Percentiles rank a stretch among this genome's conserved stretches.
phyloP scores from a whole-genome alignment of 2,113 vertebrate genomes.

The Catagonus wagneri region DNA sequence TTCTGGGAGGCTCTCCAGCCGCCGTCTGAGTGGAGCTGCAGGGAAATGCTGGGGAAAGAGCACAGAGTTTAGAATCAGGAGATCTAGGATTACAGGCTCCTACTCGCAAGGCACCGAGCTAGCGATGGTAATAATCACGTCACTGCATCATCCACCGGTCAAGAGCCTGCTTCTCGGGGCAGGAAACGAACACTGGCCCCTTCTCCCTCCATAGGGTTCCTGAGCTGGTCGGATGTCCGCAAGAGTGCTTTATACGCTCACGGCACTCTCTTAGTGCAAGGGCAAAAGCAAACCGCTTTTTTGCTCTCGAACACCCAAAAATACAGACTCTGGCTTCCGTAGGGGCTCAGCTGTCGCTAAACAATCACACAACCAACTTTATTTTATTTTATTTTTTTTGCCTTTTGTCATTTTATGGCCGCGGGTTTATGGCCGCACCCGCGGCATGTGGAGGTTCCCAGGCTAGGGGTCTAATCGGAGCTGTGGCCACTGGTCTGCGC shows the following conservation, averaged over 20 bases:
- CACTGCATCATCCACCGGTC: fast-evolving
- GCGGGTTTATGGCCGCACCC: no score
- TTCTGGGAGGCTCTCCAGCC: not conserved
- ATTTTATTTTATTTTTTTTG: no score
- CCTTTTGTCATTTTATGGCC: no score
- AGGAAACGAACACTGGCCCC: not conserved
- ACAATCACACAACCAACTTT: not conserved
- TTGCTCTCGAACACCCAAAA: not conserved
- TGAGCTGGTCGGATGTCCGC: not conserved
- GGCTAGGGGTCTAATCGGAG: no score
- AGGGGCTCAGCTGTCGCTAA: not conserved
- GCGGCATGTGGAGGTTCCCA: no score
- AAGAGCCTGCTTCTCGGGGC: no score
- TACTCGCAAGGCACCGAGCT: no score
- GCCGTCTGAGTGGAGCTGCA: no score
- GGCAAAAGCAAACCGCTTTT: not conserved
- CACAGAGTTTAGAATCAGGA: not conserved
- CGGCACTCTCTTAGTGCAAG: not conserved
- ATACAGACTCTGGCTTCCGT: not conserved
- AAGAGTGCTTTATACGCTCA: not conserved
- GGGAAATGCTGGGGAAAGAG: no score
- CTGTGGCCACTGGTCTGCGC: no score
- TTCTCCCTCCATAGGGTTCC: not conserved
- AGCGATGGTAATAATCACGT: no score
- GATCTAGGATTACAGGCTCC: not conserved